A percentile compares a stretch with the other conserved stretches of the same genome.
Evolutionary conservation across 2,797 vertebrate species (phyloP).

Genomic region (Helarctos malayanus): DNA sequence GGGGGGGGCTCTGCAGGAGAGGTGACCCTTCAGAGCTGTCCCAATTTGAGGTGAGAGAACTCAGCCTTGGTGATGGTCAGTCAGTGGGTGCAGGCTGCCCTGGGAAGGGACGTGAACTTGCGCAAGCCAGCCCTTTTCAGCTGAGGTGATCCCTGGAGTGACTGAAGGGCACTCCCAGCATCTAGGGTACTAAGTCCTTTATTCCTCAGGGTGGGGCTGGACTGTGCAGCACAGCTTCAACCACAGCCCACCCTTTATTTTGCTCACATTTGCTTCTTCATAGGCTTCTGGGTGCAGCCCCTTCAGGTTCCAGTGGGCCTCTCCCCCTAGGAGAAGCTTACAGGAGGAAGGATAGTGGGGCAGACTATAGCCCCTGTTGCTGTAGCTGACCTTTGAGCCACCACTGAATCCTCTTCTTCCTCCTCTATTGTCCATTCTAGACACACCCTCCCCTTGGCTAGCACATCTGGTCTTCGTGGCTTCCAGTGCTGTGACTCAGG

Average conservation of each 20-base stretch:
- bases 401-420: background rate
- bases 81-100: background rate
- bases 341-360: background rate
- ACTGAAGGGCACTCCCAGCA: background rate
- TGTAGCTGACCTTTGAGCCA: background rate
- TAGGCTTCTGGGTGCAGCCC: background rate
- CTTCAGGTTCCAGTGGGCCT: background rate
- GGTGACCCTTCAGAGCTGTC: background rate
- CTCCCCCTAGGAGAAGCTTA: background rate
- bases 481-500: background rate
- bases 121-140: background rate
- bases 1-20: background rate
- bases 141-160: fast-evolving
- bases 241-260: background rate
- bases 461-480: background rate
- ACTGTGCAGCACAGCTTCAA: background rate
- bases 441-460: background rate
- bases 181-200: background rate
- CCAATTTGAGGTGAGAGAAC: background rate
- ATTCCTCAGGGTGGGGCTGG: background rate
- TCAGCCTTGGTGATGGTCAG: too few relatives aligned
- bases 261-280: background rate
- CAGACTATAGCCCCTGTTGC: background rate
- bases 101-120: background rate
- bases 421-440: background rate